Evolutionary conservation across 2,113 vertebrate species (phyloP).

Genomic region (Micromys minutus): DNA sequence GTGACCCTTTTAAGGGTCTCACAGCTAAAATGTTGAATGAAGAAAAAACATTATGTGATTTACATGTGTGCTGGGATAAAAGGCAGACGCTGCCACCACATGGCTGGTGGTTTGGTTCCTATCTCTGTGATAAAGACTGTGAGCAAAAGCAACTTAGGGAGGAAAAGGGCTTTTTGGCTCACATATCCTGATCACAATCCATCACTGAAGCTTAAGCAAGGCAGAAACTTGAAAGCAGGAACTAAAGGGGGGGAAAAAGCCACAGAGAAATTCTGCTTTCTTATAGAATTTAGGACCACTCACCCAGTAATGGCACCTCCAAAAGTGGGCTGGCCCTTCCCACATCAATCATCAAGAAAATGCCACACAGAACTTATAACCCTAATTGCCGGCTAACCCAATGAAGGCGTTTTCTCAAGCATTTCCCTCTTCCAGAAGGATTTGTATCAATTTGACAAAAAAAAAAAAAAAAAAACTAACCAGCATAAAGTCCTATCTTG

Average conservation of each 20-base stretch:
- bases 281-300: not conserved
- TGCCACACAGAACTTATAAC: not conserved
- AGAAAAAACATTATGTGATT: not conserved
- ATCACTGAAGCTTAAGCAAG: not conserved
- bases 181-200: not conserved
- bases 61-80: not conserved
- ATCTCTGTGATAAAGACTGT: not conserved
- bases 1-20: not conserved
- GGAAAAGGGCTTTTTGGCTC: not conserved
- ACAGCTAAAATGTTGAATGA: not conserved
- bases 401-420: not conserved
- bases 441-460: not conserved
- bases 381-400: no score
- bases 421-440: not conserved
- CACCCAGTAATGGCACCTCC: not conserved
- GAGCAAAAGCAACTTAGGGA: not conserved
- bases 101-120: not conserved
- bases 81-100: not conserved
- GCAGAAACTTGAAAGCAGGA: not conserved
- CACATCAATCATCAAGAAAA: not conserved
- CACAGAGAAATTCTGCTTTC: not conserved
- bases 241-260: not conserved
- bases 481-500: not conserved
- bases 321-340: not conserved
- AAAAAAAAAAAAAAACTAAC: not conserved